Evolutionary conservation across 1,140 invertebrate genomes (phyloP), one percentile per base, ranked within the genome.

Genomic region (Penaeus chinensis): DNA sequence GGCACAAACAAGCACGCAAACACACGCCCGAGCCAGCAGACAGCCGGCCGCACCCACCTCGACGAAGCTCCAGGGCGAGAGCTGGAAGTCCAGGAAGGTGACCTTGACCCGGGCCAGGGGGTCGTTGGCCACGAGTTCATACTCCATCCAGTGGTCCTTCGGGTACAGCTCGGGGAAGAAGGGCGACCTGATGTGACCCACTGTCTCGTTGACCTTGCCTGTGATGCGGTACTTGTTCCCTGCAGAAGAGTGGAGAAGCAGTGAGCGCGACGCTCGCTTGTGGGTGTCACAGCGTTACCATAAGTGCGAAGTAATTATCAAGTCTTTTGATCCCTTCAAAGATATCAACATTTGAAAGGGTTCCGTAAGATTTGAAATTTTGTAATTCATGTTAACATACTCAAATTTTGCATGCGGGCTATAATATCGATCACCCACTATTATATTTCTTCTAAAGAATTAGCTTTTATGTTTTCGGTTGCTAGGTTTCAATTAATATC

Each of bases 111-210:
- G 92, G 90, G 95, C 95, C 10, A 92, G 92, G 27, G 93, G 92
- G 62, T 92, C 90, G 4, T 84, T 92, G 91, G 91, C 95, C 22
- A 93, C 94, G 42, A 96, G 93, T 8, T 95, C 92, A 89, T 95
- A 95, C 90, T 96, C 95, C 84, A 94, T 93, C 74, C 94, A 94
- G 89, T 95, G 93, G 89, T 96, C 95, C 27, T 94, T 92, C 0
- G 95, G 95, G 92, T 96, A 96, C 19, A 93, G 92, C 89, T 94
- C 93, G 0, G 95, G 95, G 87, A 96, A 96, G 91, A 95, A 95
- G 4, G 95, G 95, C 8, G 95, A 95, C 71, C 92, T 94, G 81
- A 95, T 89, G 78, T 92, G 92, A 0, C 93, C 94, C 16, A 79
- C 47, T 13, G 88, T 89, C 32, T 79, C 89, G 22, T 88, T 90